Evolutionary conservation across 2,797 vertebrate genomes (phyloP).

Genomic region (Semotilus atromaculatus): DNA sequence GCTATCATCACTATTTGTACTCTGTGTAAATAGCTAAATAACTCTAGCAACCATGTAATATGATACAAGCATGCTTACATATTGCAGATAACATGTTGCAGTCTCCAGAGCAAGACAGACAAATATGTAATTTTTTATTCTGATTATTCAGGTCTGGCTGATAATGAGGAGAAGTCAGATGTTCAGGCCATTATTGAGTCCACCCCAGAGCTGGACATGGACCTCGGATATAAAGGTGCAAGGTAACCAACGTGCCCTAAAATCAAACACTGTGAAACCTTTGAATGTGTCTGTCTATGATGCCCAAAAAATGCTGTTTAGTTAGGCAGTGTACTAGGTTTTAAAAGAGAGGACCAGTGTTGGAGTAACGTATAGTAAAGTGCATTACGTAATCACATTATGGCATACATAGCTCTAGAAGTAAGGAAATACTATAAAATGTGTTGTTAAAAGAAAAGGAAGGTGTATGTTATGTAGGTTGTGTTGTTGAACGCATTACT

Average conservation of each 20-base stretch:
- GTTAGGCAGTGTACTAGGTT: neutral
- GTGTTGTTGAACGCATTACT: neutral
- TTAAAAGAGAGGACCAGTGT: neutral
- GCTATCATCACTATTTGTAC: too few relatives aligned
- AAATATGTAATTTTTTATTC: neutral
- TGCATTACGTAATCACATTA: neutral
- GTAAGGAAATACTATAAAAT: neutral
- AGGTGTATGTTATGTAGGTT: neutral
- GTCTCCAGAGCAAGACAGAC: neutral
- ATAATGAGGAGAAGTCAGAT: constrained; percentile 93
- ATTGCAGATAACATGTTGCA: neutral
- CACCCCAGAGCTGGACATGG: constrained; percentile 97
- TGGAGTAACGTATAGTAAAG: neutral
- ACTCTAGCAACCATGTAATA: too few relatives aligned
- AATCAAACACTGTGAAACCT: neutral
- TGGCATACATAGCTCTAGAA: neutral
- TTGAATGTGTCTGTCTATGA: neutral
- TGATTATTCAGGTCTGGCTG: constrained; percentile 80
- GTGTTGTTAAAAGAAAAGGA: neutral
- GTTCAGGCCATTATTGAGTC: constrained; percentile 98
- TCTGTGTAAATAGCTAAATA: too few relatives aligned
- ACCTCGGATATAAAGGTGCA: constrained; percentile 89
- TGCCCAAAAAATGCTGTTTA: neutral
- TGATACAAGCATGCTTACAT: neutral
- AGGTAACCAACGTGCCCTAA: constrained; percentile 75